phyloP scores from a whole-genome alignment of 1,140 invertebrate genomes.

The Luehdorfia chinensis region DNA sequence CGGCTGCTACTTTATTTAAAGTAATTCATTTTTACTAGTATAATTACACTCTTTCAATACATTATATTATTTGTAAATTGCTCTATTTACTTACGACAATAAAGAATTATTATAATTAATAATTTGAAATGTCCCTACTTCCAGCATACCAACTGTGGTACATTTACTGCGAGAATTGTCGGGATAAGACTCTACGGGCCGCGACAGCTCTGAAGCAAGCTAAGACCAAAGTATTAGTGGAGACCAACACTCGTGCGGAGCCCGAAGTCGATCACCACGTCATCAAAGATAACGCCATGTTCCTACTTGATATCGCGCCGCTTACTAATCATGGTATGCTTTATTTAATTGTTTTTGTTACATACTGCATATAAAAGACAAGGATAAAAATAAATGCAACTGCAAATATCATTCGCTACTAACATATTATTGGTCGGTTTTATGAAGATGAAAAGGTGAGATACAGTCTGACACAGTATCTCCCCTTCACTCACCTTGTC shows the following conservation, averaged over 20 bases:
- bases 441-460: no score
- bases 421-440: no score
- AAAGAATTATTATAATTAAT: background rate
- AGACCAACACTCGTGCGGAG: constrained; percentile 30
- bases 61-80: no score
- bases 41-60: no score
- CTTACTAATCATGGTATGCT: constrained; percentile 77
- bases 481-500: no score
- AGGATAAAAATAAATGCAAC: no score
- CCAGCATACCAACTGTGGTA: constrained; percentile 91
- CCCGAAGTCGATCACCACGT: constrained; percentile 84
- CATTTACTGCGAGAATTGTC: constrained; percentile 92
- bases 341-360: background rate
- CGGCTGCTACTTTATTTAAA: no score
- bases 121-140: background rate
- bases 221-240: constrained; percentile 36
- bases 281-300: constrained; percentile 96
- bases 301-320: constrained; percentile 92
- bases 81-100: no score
- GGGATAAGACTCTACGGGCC: constrained; percentile 80
- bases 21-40: no score
- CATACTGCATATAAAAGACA: no score
- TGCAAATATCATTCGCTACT: no score
- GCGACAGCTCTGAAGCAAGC: constrained; percentile 29
- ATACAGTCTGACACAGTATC: no score